Base-by-base conservation (phyloP, 1,140 invertebrate genomes). In the Mizuhopecten yessoensis region DNA sequence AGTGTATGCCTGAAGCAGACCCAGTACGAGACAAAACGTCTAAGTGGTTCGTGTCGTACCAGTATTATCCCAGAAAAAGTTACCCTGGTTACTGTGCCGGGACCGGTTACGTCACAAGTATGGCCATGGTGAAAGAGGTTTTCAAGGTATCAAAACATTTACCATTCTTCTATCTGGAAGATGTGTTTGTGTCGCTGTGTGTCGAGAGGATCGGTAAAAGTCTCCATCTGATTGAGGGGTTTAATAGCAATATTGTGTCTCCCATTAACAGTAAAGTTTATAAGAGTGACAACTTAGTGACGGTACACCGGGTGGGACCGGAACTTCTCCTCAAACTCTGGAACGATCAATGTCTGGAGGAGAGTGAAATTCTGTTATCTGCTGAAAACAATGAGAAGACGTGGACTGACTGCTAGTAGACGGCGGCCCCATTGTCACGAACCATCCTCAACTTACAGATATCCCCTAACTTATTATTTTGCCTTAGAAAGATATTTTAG, bases 21-120 rank as follows among this genome's bases (percentile, higher is more conserved):
- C 94, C 95, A 15, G 92, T 93, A 42, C 91, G 96, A 0, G 89
- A 95, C 75, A 90, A 92, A 39, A 45, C 88, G 9, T 96, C 94
- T 36, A 97, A 97, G 94, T 97, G 96, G 96, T 95, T 94, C 88
- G 94, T 95, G 87, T 92, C 93, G 15, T 88, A 92, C 0, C 89
- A 95, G 49, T 94, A 94, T 86, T 97, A 96, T 94, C 94, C 94
- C 9, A 92, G 90, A 20, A 90, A 92, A 13, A 90, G 92, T 34
- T 97, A 96, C 93, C 97, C 96, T 11, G 90, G 92, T 11, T 97
- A 96, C 91, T 97, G 96, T 94, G 92, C 95, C 10, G 97, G 97
- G 17, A 96, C 96, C 87, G 95, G 94, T 10, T 96, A 96, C 39
- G 91, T 97, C 17, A 95, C 96, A 89, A 95, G 95, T 86, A 91